A percentile compares a stretch with the other conserved stretches of the same genome.
Evolutionary conservation across 2,888 invertebrate genomes (phyloP).

Genomic region (Ectemnius continuus): DNA sequence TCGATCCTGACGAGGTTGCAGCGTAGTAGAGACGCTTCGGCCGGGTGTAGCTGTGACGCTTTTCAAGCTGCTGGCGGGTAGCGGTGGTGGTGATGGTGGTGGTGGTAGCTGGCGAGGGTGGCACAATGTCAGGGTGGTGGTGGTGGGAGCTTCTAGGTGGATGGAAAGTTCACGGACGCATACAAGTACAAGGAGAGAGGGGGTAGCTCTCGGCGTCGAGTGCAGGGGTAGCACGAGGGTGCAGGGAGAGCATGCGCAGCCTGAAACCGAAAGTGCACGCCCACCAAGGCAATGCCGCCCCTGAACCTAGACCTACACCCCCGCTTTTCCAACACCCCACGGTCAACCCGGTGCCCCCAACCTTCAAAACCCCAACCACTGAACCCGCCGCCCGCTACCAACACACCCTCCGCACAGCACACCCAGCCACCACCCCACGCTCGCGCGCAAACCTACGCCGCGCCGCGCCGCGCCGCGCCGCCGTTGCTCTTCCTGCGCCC

Average conservation of each 20-base stretch:
- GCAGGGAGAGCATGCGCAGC: constrained; percentile 68
- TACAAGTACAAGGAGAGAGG: constrained; percentile 7
- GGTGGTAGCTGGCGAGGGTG: constrained; percentile 16
- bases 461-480: too few species aligned
- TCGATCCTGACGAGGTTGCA: constrained; percentile 50
- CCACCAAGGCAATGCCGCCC: constrained; percentile 69
- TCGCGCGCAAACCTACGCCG: background rate
- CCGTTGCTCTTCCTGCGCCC: background rate
- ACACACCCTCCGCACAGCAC: constrained; percentile 23
- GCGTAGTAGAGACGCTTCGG: constrained; percentile 21
- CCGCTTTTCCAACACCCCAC: constrained; percentile 66
- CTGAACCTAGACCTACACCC: constrained; percentile 77
- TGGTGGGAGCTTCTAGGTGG: constrained; percentile 47
- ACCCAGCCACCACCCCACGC: constrained; percentile 16
- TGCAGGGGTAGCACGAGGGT: constrained; percentile 35
- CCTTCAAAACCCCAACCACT: constrained; percentile 67
- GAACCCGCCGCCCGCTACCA: constrained; percentile 11
- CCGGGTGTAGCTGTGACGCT: too few species aligned
- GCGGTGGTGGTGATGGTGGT: background rate
- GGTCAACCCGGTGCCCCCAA: constrained; percentile 75
- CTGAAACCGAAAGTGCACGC: constrained; percentile 76
- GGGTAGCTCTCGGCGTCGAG: constrained; percentile 16
- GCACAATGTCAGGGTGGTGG: constrained; percentile 29
- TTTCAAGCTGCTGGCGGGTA: constrained; percentile 5
- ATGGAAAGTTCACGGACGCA: constrained; percentile 50